Evolutionary conservation across 2,113 vertebrate species (phyloP).

Genomic region (Phainopepla nitens): DNA sequence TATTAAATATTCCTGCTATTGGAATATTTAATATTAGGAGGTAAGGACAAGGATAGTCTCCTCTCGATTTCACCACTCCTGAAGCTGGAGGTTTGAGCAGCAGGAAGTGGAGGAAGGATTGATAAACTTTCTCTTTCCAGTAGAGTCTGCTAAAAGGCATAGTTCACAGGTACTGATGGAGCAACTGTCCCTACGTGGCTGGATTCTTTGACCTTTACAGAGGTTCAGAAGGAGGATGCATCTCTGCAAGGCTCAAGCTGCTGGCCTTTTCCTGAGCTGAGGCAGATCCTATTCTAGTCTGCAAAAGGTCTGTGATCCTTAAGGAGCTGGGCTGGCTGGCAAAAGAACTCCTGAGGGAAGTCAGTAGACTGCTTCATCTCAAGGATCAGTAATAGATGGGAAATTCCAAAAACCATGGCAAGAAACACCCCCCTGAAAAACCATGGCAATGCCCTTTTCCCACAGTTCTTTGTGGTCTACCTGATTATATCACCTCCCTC

Average conservation of each 20-base stretch:
- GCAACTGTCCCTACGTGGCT: background rate
- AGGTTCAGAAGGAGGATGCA: background rate
- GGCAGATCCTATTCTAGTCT: background rate
- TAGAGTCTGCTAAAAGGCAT: background rate
- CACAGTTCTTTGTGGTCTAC: too few relatives aligned
- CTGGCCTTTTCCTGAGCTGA: background rate
- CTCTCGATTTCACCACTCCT: background rate
- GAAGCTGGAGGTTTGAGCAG: background rate
- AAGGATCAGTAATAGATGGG: too few relatives aligned
- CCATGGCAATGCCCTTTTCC: too few relatives aligned
- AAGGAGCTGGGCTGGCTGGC: background rate
- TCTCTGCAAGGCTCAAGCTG: background rate
- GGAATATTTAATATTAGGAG: too few relatives aligned
- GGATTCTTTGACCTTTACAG: background rate
- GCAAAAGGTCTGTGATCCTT: background rate
- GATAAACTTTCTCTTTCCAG: background rate
- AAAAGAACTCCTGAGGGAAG: background rate
- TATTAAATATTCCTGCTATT: background rate
- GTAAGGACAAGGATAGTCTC: background rate
- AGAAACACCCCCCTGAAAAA: too few relatives aligned
- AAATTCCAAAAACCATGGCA: too few relatives aligned
- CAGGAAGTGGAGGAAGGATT: background rate
- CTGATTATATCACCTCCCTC: too few relatives aligned
- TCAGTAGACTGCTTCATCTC: too few relatives aligned
- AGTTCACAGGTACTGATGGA: background rate